Evolutionary conservation across 1,140 invertebrate species (phyloP).

Genomic region (Pectinophora gossypiella): DNA sequence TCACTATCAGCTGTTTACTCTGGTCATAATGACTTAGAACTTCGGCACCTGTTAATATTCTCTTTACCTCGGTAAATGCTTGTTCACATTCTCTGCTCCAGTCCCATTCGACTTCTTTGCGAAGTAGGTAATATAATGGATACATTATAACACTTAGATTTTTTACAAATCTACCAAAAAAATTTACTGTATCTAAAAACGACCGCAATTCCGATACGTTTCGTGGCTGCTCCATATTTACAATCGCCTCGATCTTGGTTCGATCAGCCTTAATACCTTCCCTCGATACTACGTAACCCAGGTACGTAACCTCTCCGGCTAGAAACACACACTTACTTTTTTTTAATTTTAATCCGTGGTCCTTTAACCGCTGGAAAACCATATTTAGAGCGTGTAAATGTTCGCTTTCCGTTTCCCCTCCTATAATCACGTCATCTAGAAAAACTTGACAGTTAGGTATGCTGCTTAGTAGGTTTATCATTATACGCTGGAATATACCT

Average conservation of each 20-base stretch:
- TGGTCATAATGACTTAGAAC: neutral
- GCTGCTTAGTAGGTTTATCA: neutral
- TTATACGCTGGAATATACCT: no score
- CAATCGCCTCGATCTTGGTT: neutral
- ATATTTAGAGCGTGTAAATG: neutral
- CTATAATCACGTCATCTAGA: constrained; percentile 3
- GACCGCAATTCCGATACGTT: neutral
- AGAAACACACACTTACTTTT: neutral
- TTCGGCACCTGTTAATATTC: neutral
- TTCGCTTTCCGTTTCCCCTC: neutral
- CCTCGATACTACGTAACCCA: neutral
- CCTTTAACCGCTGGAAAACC: neutral
- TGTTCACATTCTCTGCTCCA: neutral
- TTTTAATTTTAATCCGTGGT: neutral
- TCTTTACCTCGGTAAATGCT: neutral
- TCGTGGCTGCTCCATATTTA: neutral
- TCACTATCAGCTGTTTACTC: neutral
- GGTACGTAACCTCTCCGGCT: neutral
- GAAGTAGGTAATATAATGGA: neutral
- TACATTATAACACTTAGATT: neutral
- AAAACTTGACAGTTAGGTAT: neutral
- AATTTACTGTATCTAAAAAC: neutral
- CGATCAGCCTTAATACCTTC: neutral
- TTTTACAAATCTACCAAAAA: neutral
- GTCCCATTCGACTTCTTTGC: neutral